Evolutionary conservation across 2,797 vertebrate genomes (phyloP), one percentile per base, ranked within the genome.

Genomic region (Momotus momota): DNA sequence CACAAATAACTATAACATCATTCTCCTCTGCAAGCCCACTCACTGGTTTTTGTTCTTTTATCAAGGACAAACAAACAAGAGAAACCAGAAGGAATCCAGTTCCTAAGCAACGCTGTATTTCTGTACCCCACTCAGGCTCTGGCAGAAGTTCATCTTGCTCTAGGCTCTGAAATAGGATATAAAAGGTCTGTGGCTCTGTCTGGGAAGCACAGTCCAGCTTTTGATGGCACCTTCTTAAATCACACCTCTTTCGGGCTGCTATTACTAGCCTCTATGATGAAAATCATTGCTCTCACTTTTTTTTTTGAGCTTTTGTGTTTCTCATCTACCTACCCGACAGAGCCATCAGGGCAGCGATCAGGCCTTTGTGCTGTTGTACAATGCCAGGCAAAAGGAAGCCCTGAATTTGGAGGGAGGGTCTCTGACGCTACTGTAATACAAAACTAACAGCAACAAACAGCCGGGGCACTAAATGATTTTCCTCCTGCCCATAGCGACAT

Each of bases 31-130:
- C 65, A 71, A 94, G 73, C 69, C 69, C 69, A 74, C 69, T 83
- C n/a, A 43, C 13, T 1, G 5, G 7, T 16, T 69, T 90, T 78
- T 90, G 69, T 71, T 49, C 64, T 67, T 72, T 58, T 74, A 18
- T 46, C 80, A 86, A 88, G 82, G 65, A 73, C 74, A 91, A 90
- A 80, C 72, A 88, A 94, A 77, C 27, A 41, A 46, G 14, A 79
- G 61, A 71, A 93, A 85, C 2, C 31, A 70, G 65, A 38, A 85
- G 19, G 69, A 88, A 81, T 17, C 35, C 52, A 91, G 94, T 94
- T 94, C 77, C 94, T 94, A 93, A 91, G 90, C 86, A 95, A 95
- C 38, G 0, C 62, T 78, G 46, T 29, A 5, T 46, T 91, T 83
- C 79, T 66, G 48, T 21, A 31, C 45, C 75, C 52, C 16, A 8